Conservation (phyloP, 1,140 invertebrate genomes). For the Neodiprion lecontei region DNA sequence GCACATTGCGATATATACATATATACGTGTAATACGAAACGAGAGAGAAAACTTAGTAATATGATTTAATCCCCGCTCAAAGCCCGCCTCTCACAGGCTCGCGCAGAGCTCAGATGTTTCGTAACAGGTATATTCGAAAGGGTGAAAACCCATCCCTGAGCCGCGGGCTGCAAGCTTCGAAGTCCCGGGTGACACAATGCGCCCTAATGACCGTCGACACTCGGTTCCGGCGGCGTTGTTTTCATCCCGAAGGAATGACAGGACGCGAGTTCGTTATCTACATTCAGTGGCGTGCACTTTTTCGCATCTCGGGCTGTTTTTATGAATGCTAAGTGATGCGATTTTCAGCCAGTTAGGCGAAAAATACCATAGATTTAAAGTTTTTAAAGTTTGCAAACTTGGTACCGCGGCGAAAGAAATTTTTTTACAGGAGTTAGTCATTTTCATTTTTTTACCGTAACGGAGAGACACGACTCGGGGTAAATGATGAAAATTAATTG, state of each 20-base stretch:
- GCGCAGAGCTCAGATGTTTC: neutral
- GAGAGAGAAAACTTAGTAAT: neutral
- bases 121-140: too few relatives aligned
- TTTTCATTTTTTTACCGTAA: too few relatives aligned
- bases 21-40: neutral
- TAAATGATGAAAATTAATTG: too few relatives aligned
- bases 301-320: too few relatives aligned
- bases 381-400: neutral
- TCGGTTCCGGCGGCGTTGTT: neutral
- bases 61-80: neutral
- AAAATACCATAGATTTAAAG: neutral
- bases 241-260: neutral
- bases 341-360: neutral
- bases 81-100: neutral
- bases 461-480: too few relatives aligned
- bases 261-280: neutral
- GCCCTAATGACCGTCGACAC: constrained; percentile 25
- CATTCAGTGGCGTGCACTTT: neutral
- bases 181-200: constrained; percentile 22
- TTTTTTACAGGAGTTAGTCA: too few relatives aligned
- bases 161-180: constrained; percentile 13
- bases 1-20: neutral
- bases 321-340: too few relatives aligned
- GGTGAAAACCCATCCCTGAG: neutral
- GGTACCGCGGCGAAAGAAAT: too few relatives aligned